Evolutionary conservation across 1,140 invertebrate species (phyloP).

Genomic region (Acarapis woodi): DNA sequence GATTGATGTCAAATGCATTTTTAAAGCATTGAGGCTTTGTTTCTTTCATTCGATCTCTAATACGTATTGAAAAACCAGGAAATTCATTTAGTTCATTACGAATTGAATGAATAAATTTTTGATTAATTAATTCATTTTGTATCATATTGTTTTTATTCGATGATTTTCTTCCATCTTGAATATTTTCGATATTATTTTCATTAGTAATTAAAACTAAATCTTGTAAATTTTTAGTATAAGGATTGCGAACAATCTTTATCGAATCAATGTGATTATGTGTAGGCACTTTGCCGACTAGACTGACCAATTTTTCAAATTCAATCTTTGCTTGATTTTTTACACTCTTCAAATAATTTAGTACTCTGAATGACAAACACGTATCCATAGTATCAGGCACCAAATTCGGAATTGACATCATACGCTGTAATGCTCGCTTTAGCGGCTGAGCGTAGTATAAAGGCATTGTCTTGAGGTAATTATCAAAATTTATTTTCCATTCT

Average conservation of each 20-base stretch:
- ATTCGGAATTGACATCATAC: conserved; percentile 50
- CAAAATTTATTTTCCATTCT: conserved; percentile 66
- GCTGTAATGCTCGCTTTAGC: conserved; percentile 52
- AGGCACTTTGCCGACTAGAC: conserved; percentile 32
- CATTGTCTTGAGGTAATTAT: conserved; percentile 74
- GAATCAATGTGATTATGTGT: background rate
- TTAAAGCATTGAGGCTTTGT: conserved; percentile 43
- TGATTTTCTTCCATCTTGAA: background rate
- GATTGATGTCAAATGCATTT: conserved; percentile 82
- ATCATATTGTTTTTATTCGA: too few species aligned
- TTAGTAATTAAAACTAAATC: too few species aligned
- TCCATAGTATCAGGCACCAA: conserved; percentile 72
- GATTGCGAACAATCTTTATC: background rate
- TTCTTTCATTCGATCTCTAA: conserved; percentile 22
- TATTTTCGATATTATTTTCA: too few species aligned
- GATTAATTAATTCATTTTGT: too few species aligned
- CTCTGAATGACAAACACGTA: conserved; percentile 65
- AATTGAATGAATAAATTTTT: conserved; percentile 46
- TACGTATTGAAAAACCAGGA: conserved; percentile 40
- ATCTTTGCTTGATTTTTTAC: conserved; percentile 73
- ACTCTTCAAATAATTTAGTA: conserved; percentile 75
- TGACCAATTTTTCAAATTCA: conserved; percentile 57
- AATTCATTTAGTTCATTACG: conserved; percentile 60
- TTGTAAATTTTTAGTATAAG: background rate
- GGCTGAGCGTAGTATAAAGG: conserved; percentile 84